A percentile compares a stretch with the other conserved stretches of the same genome.
These are phyloP conservation scores for Sitobion miscanthi DNA, from an alignment of 1,140 invertebrate species.

Conservation along the genomic window DNA sequence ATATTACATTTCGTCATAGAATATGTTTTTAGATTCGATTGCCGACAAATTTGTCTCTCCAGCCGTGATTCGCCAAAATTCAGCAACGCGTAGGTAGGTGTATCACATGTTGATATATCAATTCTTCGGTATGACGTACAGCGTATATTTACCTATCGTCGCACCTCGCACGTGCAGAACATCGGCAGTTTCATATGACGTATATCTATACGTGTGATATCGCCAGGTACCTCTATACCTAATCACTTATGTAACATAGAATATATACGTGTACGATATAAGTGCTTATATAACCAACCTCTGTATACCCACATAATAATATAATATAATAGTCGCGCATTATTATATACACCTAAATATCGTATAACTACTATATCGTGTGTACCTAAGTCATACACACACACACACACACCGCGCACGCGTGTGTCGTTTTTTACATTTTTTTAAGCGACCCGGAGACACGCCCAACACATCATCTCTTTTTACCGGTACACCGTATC, in stretches of 20 bases:
- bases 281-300: not conserved
- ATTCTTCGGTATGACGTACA: not conserved
- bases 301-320: too few relatives aligned
- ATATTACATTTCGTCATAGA: not conserved
- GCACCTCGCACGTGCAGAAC: not conserved
- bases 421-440: not conserved
- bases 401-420: not conserved
- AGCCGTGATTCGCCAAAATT: not conserved
- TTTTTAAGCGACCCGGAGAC: constrained; percentile 18
- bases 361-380: not conserved
- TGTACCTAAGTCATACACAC: not conserved
- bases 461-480: constrained; percentile 23
- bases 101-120: not conserved
- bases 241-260: not conserved
- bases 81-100: too few relatives aligned
- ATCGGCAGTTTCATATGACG: not conserved
- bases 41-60: not conserved
- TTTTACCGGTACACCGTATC: not conserved
- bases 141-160: not conserved
- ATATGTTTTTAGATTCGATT: not conserved
- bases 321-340: not conserved
- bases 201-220: not conserved
- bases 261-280: not conserved
- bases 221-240: too few relatives aligned
- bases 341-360: not conserved